phyloP scores from a whole-genome alignment of 2,888 invertebrate species.

The Hemistola chrysoprasaria region DNA sequence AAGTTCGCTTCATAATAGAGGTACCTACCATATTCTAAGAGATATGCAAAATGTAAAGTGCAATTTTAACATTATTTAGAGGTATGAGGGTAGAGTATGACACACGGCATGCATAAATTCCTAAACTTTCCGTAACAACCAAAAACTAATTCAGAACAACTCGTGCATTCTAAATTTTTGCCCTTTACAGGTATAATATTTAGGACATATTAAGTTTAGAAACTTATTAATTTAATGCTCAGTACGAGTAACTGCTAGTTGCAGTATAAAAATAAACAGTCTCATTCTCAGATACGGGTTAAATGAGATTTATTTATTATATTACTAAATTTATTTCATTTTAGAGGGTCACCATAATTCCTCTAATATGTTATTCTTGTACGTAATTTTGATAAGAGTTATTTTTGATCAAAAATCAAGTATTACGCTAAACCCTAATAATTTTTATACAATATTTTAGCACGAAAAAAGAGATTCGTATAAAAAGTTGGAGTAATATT shows the following conservation, averaged over 20 bases:
- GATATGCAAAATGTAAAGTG: no score
- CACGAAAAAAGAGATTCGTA: no score
- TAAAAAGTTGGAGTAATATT: no score
- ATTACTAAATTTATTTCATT: conserved; percentile 7
- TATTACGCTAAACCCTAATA: no score
- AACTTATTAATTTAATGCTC: conserved; percentile 3
- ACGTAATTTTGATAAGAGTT: no score
- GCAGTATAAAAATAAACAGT: conserved; percentile 1
- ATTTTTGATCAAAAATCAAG: no score
- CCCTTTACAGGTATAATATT: not conserved
- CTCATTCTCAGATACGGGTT: conserved; percentile 2
- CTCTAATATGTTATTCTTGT: no score
- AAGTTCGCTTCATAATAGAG: no score
- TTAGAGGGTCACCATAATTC: not conserved
- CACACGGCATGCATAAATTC: conserved; percentile 9
- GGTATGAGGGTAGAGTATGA: not conserved
- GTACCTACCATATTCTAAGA: no score
- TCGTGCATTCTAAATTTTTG: not conserved
- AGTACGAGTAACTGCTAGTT: not conserved
- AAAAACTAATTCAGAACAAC: conserved; percentile 10
- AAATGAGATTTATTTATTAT: conserved; percentile 11
- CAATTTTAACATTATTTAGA: no score
- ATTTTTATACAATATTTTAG: no score
- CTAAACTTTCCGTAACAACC: conserved; percentile 3
- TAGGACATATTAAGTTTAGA: not conserved